Evolutionary conservation across 2,797 vertebrate species (phyloP).

Genomic region (Ataeniobius toweri): DNA sequence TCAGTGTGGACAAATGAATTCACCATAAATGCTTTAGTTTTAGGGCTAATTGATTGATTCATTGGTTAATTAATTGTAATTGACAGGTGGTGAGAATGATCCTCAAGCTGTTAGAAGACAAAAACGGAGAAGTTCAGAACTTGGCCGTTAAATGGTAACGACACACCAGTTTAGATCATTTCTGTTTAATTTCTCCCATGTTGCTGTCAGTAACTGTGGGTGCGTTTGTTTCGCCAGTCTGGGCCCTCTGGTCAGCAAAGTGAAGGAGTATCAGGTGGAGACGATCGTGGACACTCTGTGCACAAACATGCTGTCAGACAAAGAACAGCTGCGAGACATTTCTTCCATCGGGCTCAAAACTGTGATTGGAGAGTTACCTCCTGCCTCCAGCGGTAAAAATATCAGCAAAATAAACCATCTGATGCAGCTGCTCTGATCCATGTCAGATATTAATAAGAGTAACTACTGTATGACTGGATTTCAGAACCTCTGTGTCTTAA

Average conservation of each 20-base stretch:
- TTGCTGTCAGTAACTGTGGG: neutral
- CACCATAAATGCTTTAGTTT: too few species aligned
- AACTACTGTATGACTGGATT: too few species aligned
- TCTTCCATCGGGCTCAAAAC: conserved; percentile 99
- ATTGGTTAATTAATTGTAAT: conserved; percentile 5
- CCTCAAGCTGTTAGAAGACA: conserved; percentile 97
- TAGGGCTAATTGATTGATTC: neutral
- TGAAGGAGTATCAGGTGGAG: conserved; percentile 99
- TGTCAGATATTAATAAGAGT: too few species aligned
- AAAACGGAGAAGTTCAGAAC: conserved; percentile 99
- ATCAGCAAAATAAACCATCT: neutral
- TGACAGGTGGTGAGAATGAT: conserved; percentile 96
- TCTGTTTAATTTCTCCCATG: neutral
- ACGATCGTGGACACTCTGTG: conserved; percentile 99
- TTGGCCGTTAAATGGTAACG: conserved; percentile 97
- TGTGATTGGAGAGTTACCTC: conserved; percentile 97
- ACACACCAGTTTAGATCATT: neutral
- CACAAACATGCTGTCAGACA: conserved; percentile 99
- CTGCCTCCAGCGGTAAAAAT: conserved; percentile 93
- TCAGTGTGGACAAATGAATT: conserved; percentile 16
- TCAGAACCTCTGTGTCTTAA: too few species aligned
- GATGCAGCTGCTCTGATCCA: too few species aligned
- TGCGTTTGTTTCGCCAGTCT: conserved; percentile 81
- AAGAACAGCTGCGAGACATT: conserved; percentile 97
- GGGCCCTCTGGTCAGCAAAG: conserved; percentile 97